A percentile compares a stretch with the other conserved stretches of the same genome.
These are phyloP conservation scores for Columbina picui DNA, from an alignment of 2,113 vertebrate genomes.

Conservation along the genomic window DNA sequence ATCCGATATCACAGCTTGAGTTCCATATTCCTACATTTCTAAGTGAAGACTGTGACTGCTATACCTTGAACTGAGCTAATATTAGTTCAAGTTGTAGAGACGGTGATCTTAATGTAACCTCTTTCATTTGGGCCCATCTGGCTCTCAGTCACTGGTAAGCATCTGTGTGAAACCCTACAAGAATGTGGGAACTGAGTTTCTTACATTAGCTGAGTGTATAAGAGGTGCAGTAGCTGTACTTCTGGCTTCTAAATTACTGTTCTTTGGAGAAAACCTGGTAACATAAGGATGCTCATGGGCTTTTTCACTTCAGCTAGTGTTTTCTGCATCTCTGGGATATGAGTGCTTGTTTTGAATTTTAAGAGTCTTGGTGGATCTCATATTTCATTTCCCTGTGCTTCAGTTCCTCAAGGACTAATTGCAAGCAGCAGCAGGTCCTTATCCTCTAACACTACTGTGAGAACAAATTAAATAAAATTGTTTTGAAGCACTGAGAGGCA, in stretches of 20 bases:
- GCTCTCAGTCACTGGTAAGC: not conserved
- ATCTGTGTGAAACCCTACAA: not conserved
- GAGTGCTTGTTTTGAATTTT: not conserved
- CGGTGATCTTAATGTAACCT: not conserved
- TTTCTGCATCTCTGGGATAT: not conserved
- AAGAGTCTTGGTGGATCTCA: not conserved
- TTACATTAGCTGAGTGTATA: not conserved
- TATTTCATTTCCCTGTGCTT: not conserved
- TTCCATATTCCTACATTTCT: not conserved
- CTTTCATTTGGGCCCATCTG: not conserved
- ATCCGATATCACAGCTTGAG: not conserved
- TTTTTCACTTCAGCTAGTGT: not conserved
- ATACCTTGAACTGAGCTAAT: not conserved
- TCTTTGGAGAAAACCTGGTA: not conserved
- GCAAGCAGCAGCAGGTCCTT: not conserved
- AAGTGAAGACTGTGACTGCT: not conserved
- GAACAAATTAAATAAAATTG: not conserved
- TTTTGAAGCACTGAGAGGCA: not conserved
- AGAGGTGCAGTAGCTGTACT: not conserved
- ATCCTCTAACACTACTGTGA: not conserved
- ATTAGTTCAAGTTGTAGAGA: not conserved
- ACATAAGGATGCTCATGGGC: not conserved
- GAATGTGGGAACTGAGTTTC: not conserved
- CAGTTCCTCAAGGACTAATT: not conserved
- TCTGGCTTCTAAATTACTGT: not conserved